Evolutionary conservation across 2,888 invertebrate species (phyloP), one percentile per base, ranked within the genome.

Genomic region (Byasa hedistus): DNA sequence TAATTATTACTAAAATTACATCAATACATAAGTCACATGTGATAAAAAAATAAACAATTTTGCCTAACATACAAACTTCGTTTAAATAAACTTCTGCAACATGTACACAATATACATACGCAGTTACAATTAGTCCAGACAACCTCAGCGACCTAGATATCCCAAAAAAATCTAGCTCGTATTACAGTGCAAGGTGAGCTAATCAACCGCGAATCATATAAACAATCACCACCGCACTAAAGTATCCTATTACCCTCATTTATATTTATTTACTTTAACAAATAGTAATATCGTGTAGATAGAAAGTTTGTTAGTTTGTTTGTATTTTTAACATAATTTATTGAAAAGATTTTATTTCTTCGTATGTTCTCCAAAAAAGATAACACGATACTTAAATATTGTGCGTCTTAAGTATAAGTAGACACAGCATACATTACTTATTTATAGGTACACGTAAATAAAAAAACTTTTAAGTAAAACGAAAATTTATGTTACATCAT

Each of bases 171-270:
- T 67, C 56, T 64, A 57, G 63, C 59, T 67, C 64, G 60, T 60
- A 64, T 67, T 67, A 57, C 63, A 52, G 27, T 60, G 64, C 51
- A 64, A 64, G 52, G 64, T 57, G 63, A 51, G 63, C 64, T 22
- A 55, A 65, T 52, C 39, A 36, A n/a, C 24, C 22, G 58, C 19
- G 15, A 21, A 55, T 24, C 59, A 21, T 70, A 70, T 79, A 81
- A 81, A 80, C 77, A 79, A 77, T 61, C 72, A 56, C 24, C 73
- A 70, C 75, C 76, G 76, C 78, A 75, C 71, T 63, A 68, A 64
- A 69, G 69, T 70, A 62, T 81, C 79, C 58, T 69, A 78, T 82
- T 80, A 72, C 79, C 74, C 70, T 72, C 64, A 75, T 77, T 74
- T 71, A 73, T 76, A 69, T 71, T 57, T 72, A 72, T 74, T 74